Conservation (phyloP, 2,888 invertebrate species). For the Drosophila mulleri region DNA sequence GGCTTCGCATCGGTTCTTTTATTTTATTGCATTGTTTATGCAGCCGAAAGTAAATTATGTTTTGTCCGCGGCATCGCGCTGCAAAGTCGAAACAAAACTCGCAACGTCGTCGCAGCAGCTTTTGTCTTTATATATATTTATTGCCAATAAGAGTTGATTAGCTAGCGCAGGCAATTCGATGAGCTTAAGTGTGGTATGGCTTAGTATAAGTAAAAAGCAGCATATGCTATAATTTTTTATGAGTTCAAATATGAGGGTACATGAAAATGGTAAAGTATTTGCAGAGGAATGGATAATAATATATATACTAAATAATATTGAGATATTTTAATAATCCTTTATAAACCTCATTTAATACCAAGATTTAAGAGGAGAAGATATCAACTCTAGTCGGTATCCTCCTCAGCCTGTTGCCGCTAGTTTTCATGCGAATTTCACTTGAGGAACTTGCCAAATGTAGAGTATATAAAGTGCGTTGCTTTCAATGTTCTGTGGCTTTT, state of each 20-base stretch:
- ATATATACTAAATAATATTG: no score
- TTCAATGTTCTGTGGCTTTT: constrained; percentile 8
- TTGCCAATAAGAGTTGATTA: constrained; percentile 12
- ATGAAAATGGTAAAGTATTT: no score
- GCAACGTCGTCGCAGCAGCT: constrained; percentile 52
- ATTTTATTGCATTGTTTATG: constrained; percentile 84
- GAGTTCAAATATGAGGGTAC: not conserved
- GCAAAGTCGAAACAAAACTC: constrained; percentile 58
- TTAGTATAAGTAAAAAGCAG: not conserved
- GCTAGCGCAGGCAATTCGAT: not conserved
- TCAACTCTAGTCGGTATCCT: no score
- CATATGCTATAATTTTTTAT: no score
- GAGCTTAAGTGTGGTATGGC: not conserved
- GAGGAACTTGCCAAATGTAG: not conserved
- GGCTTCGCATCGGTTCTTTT: constrained; percentile 65
- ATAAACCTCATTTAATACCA: no score
- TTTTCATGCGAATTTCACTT: no score
- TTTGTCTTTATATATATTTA: constrained; percentile 40
- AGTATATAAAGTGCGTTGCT: constrained; percentile 35
- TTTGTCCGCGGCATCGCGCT: constrained; percentile 58
- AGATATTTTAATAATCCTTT: no score
- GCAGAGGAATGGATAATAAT: no score
- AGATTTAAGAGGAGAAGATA: no score
- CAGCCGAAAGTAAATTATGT: constrained; percentile 82
- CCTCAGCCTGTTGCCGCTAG: no score